Conservation (phyloP, 2,113 vertebrate species). For the Candoia aspera region DNA sequence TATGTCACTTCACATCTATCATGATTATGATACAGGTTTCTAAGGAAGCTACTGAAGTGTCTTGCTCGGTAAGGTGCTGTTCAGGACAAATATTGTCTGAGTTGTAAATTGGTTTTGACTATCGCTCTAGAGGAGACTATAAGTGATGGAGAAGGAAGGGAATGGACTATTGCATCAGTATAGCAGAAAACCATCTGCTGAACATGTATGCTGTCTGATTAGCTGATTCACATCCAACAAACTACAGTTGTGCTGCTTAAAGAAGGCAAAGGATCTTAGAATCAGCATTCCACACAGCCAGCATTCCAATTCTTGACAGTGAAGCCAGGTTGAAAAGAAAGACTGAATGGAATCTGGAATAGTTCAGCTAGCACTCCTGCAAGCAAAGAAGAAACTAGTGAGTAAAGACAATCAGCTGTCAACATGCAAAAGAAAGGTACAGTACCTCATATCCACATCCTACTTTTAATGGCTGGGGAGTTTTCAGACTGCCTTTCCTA, state of each 20-base stretch:
- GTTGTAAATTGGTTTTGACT: constrained; percentile 14
- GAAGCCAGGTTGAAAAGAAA: not conserved
- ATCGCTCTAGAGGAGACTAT: not conserved
- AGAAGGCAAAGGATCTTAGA: not conserved
- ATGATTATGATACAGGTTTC: not conserved
- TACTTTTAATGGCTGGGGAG: not conserved
- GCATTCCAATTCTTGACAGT: not conserved
- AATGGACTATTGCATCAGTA: not conserved
- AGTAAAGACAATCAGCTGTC: not conserved
- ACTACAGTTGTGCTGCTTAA: not conserved
- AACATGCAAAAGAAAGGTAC: not conserved
- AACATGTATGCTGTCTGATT: not conserved
- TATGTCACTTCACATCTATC: constrained; percentile 7
- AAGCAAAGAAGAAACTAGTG: not conserved
- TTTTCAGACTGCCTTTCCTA: not conserved
- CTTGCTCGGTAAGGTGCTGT: constrained; percentile 1
- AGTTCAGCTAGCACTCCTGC: not conserved
- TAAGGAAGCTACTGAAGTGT: not conserved
- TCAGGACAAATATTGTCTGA: not conserved
- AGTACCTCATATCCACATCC: not conserved
- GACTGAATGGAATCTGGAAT: not conserved
- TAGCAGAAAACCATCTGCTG: not conserved
- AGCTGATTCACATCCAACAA: not conserved
- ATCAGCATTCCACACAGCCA: not conserved
- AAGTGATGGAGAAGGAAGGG: not conserved